Evolutionary conservation across 2,113 vertebrate species (phyloP).

Genomic region (Ochotona princeps): DNA sequence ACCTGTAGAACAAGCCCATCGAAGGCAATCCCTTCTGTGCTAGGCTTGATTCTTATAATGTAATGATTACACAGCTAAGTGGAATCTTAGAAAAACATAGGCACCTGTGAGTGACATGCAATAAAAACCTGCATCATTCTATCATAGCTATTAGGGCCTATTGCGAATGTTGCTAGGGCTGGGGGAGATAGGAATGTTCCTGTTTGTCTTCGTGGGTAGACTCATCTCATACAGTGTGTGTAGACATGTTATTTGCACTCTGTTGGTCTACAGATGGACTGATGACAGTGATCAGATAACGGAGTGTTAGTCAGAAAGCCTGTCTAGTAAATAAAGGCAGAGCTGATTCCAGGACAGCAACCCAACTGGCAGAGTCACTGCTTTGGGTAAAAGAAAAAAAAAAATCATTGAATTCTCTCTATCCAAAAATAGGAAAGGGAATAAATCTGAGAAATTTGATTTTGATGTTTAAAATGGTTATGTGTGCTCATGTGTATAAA

Average conservation of each 20-base stretch:
- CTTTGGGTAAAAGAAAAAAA: conserved; percentile 13
- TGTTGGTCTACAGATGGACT: conserved; percentile 53
- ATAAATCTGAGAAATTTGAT: neutral
- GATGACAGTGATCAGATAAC: conserved; percentile 53
- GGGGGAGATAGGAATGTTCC: neutral
- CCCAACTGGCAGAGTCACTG: conserved; percentile 43
- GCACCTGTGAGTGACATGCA: neutral
- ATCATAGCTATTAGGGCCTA: neutral
- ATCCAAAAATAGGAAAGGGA: conserved; percentile 27
- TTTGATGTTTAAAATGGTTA: neutral
- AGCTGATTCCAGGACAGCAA: conserved; percentile 2
- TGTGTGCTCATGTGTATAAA: neutral
- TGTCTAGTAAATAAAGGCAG: conserved; percentile 53
- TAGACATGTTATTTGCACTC: conserved; percentile 53
- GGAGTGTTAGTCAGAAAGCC: conserved; percentile 66
- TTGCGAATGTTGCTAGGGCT: neutral
- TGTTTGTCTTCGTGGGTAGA: neutral
- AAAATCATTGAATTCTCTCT: neutral
- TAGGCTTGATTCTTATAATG: neutral
- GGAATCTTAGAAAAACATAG: neutral
- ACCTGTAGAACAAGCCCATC: conserved; percentile 39
- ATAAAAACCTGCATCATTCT: neutral
- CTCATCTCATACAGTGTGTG: neutral
- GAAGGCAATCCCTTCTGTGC: neutral
- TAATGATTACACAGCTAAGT: neutral